These are phyloP conservation scores for Neoaliturus tenellus DNA, from an alignment of 2,888 invertebrate genomes.

Conservation along the genomic window DNA sequence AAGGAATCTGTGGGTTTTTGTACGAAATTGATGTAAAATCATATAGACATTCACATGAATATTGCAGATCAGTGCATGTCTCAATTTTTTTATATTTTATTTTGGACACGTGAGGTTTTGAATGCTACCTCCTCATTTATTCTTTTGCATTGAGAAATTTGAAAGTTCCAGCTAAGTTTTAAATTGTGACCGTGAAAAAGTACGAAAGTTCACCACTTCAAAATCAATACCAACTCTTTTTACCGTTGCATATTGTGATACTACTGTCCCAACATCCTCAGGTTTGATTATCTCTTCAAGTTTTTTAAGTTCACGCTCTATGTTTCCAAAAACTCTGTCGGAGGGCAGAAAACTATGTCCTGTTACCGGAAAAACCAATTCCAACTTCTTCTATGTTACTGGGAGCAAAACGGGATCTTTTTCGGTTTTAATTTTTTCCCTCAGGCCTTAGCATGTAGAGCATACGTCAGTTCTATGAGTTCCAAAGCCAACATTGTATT, in stretches of 20 bases:
- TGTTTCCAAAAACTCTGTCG: slow-evolving; percentile 52
- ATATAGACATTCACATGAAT: too few species aligned
- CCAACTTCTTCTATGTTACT: slow-evolving; percentile 45
- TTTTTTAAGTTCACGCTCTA: slow-evolving; percentile 29
- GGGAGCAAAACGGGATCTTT: slow-evolving; percentile 38
- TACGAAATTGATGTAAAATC: too few species aligned
- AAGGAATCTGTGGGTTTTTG: too few species aligned
- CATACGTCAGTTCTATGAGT: slow-evolving; percentile 54
- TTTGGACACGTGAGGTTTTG: not conserved
- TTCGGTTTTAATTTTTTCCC: slow-evolving; percentile 22
- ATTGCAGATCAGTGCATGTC: too few species aligned
- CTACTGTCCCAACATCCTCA: not conserved
- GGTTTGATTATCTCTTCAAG: slow-evolving; percentile 9
- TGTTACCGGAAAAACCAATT: slow-evolving; percentile 48
- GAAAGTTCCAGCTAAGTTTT: slow-evolving; percentile 12
- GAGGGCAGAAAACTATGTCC: slow-evolving; percentile 48
- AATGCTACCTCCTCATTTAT: not conserved
- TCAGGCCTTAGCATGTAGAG: slow-evolving; percentile 48
- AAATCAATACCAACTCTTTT: slow-evolving; percentile 23
- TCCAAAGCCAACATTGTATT: slow-evolving; percentile 58
- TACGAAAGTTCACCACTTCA: slow-evolving; percentile 10
- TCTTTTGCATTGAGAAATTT: slow-evolving; percentile 29
- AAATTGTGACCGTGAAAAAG: not conserved
- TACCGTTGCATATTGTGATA: slow-evolving; percentile 34
- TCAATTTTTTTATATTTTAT: too few species aligned